These are phyloP conservation scores for Eriocheir sinensis DNA, from an alignment of 1,140 invertebrate genomes.

Conservation along the genomic window DNA sequence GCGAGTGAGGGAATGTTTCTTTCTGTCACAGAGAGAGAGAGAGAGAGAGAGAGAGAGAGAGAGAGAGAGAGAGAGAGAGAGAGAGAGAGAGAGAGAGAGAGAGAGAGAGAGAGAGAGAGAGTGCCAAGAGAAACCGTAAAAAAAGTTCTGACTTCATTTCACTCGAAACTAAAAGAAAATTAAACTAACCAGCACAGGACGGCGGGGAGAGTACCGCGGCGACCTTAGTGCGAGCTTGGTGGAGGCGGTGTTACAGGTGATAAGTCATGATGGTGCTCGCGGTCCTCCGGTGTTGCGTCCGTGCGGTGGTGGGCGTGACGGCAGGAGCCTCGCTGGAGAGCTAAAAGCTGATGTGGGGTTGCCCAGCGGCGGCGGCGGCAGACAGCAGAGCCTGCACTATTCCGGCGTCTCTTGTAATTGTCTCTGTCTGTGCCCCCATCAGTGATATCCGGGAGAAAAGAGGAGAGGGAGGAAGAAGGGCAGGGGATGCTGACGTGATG, in stretches of 20 bases:
- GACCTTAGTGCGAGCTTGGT: not conserved
- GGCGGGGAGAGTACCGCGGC: not conserved
- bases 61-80: no score
- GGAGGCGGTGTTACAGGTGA: not conserved
- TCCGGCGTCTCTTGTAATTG: not conserved
- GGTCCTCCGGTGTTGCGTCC: not conserved
- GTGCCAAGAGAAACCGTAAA: no score
- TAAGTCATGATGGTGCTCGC: no score
- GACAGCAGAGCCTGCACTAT: not conserved
- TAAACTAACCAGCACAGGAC: not conserved
- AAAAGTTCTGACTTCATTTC: no score
- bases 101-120: no score
- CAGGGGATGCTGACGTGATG: not conserved
- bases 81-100: no score
- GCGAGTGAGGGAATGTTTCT: constrained; percentile 32
- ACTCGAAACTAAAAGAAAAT: no score
- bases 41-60: constrained; percentile 68
- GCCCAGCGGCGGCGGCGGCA: not conserved
- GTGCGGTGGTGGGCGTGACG: not conserved
- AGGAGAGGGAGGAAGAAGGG: not conserved
- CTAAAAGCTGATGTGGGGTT: no score
- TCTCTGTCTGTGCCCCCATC: no score
- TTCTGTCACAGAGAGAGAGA: not conserved
- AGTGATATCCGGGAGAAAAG: no score
- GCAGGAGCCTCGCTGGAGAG: not conserved